A percentile compares a stretch with the other conserved stretches of the same genome.
phyloP scores from a whole-genome alignment of 2,888 invertebrate species.

The Candidula unifasciata region DNA sequence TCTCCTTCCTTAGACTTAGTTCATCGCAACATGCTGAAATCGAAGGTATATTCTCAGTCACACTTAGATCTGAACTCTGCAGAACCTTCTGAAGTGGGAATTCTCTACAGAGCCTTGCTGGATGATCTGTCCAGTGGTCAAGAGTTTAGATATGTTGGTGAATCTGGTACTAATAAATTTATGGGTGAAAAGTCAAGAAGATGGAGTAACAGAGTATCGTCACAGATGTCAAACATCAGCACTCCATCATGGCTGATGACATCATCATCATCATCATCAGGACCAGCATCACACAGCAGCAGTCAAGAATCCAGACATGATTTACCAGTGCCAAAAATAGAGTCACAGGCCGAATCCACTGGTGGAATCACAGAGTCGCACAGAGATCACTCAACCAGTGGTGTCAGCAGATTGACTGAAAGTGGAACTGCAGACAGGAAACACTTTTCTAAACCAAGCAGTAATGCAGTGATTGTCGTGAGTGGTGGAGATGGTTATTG shows the following conservation, averaged over 20 bases:
- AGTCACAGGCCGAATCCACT: background rate
- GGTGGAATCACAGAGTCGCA: no score
- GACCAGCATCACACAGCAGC: no score
- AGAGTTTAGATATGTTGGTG: constrained; percentile 6
- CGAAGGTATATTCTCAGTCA: constrained; percentile 37
- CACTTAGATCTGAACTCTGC: constrained; percentile 37
- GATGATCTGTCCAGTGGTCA: constrained; percentile 41
- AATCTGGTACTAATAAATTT: background rate
- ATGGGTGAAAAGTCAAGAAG: background rate
- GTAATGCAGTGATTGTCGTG: constrained; percentile 71
- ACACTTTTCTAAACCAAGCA: background rate
- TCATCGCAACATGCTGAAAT: constrained; percentile 45
- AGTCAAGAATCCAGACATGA: background rate
- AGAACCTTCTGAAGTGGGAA: constrained; percentile 52
- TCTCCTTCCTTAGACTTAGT: constrained; percentile 54
- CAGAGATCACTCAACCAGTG: background rate
- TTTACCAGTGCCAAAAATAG: background rate
- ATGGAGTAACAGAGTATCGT: constrained; percentile 13
- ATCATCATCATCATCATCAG: background rate
- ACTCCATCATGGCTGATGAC: constrained; percentile 12
- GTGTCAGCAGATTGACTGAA: background rate
- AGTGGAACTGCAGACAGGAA: background rate
- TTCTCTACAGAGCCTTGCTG: constrained; percentile 56
- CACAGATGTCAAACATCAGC: background rate
- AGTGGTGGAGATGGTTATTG: constrained; percentile 75